Percentiles rank a stretch among this genome's conserved stretches.
These are phyloP conservation scores for Phymastichus coffea DNA, from an alignment of 1,140 invertebrate genomes.

Conservation along the genomic window DNA sequence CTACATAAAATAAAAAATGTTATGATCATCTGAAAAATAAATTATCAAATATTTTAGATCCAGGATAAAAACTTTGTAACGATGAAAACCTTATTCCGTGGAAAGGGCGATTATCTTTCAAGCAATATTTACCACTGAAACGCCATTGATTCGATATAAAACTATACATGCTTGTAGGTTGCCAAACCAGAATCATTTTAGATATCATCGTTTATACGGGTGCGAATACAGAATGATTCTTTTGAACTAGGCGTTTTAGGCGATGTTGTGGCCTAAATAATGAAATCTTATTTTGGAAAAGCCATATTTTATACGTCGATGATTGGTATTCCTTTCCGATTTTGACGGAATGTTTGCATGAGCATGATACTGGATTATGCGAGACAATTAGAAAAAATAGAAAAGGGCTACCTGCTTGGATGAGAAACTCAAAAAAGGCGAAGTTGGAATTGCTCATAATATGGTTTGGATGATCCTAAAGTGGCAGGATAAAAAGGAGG, in stretches of 20 bases:
- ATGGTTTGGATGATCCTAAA: neutral
- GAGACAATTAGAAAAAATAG: conserved; percentile 10
- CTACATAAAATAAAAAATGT: neutral
- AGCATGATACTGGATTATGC: conserved; percentile 6
- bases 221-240: neutral
- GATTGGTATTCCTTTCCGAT: neutral
- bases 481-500: too few relatives aligned
- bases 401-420: neutral
- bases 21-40: too few relatives aligned
- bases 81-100: neutral
- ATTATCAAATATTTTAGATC: too few relatives aligned
- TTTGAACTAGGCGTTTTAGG: too few relatives aligned
- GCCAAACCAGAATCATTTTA: neutral
- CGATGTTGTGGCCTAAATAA: neutral
- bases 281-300: neutral
- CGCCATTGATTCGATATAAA: neutral
- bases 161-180: neutral
- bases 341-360: conserved; percentile 13
- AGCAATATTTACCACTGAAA: neutral
- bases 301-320: neutral
- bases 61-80: too few relatives aligned
- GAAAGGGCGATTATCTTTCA: too few relatives aligned
- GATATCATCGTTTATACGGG: too few relatives aligned
- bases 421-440: conserved; percentile 9
- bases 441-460: neutral